A percentile compares a stretch with the other conserved stretches of the same genome.
phyloP scores from a whole-genome alignment of 2,888 invertebrate species.

The Xestia xanthographa region DNA sequence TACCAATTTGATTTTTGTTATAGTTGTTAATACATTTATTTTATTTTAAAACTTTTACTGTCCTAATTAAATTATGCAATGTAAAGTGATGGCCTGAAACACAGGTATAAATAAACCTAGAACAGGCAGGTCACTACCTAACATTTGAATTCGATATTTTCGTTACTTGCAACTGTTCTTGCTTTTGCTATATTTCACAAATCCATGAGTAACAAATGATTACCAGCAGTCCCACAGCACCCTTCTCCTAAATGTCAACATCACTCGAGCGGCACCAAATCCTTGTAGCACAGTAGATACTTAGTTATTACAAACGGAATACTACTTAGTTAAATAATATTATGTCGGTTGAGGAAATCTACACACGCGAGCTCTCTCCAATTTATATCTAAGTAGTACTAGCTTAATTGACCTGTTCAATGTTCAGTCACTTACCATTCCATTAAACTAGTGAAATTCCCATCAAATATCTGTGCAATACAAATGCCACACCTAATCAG shows the following conservation, averaged over 20 bases:
- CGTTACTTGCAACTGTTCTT: too few species aligned
- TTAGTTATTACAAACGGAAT: neutral
- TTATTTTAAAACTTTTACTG: too few species aligned
- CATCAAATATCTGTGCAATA: constrained; percentile 25
- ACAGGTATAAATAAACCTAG: too few species aligned
- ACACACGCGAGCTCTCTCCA: too few species aligned
- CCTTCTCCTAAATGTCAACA: neutral
- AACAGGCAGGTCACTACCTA: too few species aligned
- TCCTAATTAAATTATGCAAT: too few species aligned
- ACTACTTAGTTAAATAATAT: neutral
- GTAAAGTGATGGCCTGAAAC: too few species aligned
- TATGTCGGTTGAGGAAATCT: neutral
- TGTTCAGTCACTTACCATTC: constrained; percentile 29
- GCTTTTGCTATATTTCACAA: neutral
- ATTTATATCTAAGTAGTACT: neutral
- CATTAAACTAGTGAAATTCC: constrained; percentile 24
- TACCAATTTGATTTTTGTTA: too few species aligned
- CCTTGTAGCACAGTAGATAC: neutral
- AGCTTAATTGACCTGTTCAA: constrained; percentile 8
- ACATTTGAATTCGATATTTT: too few species aligned
- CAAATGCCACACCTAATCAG: constrained; percentile 24
- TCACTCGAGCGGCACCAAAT: neutral
- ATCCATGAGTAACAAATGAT: neutral
- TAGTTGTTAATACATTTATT: too few species aligned
- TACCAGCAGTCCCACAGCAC: neutral